Evolutionary conservation across 2,888 invertebrate genomes (phyloP).

Genomic region (Drosophila conformis): DNA sequence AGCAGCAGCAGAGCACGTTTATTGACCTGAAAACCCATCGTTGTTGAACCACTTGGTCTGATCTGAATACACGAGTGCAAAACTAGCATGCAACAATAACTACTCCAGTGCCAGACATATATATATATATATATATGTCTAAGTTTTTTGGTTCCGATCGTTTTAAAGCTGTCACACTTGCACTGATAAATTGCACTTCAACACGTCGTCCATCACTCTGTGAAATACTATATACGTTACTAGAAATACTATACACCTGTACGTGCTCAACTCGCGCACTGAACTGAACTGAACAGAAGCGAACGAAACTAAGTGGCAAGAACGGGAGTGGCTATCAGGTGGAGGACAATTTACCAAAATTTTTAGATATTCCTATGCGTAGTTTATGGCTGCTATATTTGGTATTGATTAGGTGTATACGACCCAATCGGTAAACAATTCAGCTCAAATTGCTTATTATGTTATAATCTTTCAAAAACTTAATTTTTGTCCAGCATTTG

Average conservation of each 20-base stretch:
- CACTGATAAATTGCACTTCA: slow-evolving; percentile 17
- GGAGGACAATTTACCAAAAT: not conserved
- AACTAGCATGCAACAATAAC: not conserved
- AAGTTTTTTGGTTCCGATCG: not conserved
- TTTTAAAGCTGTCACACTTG: slow-evolving; percentile 2
- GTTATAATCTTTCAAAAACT: not conserved
- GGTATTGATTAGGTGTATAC: no score
- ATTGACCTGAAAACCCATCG: slow-evolving; percentile 27
- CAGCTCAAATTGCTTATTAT: not conserved
- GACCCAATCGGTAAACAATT: not conserved
- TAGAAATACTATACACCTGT: slow-evolving; percentile 9
- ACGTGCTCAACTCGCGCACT: slow-evolving; percentile 27
- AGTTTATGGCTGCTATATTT: not conserved
- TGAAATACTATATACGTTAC: slow-evolving; percentile 7
- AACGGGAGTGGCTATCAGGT: not conserved
- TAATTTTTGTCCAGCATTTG: not conserved
- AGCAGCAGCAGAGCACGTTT: slow-evolving; percentile 28
- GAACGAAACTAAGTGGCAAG: not conserved
- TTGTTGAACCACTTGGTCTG: not conserved
- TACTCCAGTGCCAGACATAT: not conserved
- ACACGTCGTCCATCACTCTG: slow-evolving; percentile 12
- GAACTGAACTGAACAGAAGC: slow-evolving; percentile 2
- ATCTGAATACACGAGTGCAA: not conserved
- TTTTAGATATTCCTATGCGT: not conserved
- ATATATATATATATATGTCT: not conserved